These are phyloP conservation scores for Resseliella maxima DNA, from an alignment of 2,888 invertebrate species.

Conservation along the genomic window DNA sequence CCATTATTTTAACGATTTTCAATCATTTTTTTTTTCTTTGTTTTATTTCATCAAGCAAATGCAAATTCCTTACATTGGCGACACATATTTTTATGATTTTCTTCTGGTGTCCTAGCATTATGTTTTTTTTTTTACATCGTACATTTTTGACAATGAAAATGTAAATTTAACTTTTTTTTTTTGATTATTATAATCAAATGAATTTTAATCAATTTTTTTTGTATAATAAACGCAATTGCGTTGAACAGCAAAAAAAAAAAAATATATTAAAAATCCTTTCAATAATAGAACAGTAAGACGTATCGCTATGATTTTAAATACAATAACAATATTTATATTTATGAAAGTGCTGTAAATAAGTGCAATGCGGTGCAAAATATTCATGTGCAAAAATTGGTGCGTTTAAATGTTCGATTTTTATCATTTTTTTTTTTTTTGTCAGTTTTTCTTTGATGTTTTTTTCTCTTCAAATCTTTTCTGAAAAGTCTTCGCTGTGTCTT, in stretches of 20 bases:
- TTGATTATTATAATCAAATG: no score
- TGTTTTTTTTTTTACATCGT: no score
- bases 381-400: constrained; percentile 53
- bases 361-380: constrained; percentile 54
- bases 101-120: no score
- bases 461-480: neutral
- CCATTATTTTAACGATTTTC: neutral
- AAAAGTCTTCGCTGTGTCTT: neutral
- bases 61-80: no score
- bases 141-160: no score
- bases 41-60: no score
- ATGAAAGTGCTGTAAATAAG: constrained; percentile 55
- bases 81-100: no score
- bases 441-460: constrained; percentile 59
- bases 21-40: neutral
- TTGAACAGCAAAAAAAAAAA: no score
- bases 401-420: constrained; percentile 15
- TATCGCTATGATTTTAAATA: neutral
- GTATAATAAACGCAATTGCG: no score
- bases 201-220: no score
- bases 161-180: no score
- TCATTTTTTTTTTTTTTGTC: constrained; percentile 56
- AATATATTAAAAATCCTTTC: neutral
- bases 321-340: constrained; percentile 40
- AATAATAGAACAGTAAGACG: neutral